Evolutionary conservation across 2,888 invertebrate genomes (phyloP).

Genomic region (Pheosia tremula): DNA sequence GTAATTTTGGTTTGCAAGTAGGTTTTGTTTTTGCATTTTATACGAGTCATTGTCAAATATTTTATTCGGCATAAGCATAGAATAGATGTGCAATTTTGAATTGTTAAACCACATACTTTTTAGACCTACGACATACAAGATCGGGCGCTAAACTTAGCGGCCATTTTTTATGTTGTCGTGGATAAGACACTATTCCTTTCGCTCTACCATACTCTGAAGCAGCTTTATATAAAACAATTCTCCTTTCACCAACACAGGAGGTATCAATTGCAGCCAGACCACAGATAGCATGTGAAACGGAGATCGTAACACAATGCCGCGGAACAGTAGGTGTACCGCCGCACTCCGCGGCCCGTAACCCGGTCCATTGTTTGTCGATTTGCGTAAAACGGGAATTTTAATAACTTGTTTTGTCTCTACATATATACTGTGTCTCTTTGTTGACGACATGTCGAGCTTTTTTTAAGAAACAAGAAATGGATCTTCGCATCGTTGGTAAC

Average conservation of each 20-base stretch:
- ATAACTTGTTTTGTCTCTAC: constrained; percentile 1
- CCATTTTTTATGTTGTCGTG: too few relatives aligned
- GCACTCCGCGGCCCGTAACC: background rate
- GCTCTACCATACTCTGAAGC: background rate
- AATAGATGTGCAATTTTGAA: too few relatives aligned
- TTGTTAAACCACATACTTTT: too few relatives aligned
- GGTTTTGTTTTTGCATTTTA: too few relatives aligned
- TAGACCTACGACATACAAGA: too few relatives aligned
- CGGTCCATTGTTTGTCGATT: constrained; percentile 2
- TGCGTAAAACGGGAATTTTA: constrained; percentile 8
- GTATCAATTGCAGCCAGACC: background rate
- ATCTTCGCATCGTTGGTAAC: too few relatives aligned
- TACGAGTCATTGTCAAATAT: too few relatives aligned
- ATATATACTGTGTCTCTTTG: background rate
- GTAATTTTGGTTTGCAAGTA: too few relatives aligned
- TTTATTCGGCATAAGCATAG: too few relatives aligned
- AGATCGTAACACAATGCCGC: background rate
- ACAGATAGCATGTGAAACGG: constrained; percentile 3
- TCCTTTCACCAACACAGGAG: background rate
- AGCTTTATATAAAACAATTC: background rate
- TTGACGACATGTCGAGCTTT: background rate
- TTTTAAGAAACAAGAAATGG: too few relatives aligned
- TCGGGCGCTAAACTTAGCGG: too few relatives aligned
- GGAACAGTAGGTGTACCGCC: background rate
- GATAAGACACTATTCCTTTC: too few relatives aligned